Conservation (phyloP, 2,113 vertebrate species). For the Corythaixoides concolor region DNA sequence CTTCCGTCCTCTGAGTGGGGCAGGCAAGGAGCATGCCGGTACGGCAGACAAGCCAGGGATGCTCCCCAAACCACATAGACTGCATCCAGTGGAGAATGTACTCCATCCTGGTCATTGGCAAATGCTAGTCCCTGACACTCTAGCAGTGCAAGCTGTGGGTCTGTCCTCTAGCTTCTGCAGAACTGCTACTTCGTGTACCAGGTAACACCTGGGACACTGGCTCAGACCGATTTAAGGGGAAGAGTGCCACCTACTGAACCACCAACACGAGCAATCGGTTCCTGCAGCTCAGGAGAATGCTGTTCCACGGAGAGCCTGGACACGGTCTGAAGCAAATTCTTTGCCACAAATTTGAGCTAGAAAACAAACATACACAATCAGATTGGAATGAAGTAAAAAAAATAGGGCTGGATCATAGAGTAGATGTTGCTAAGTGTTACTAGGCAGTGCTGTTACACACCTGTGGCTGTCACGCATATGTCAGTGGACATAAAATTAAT, state of each 20-base stretch:
- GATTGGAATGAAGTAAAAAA: not conserved
- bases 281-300: not conserved
- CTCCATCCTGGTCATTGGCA: accelerated
- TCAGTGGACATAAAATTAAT: not conserved
- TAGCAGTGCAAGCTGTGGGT: not conserved
- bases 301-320: not conserved
- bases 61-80: too few species aligned
- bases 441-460: not conserved
- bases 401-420: not conserved
- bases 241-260: slow-evolving; percentile 64
- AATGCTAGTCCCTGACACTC: accelerated
- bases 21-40: accelerated
- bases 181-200: accelerated
- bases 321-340: not conserved
- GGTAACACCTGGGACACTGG: not conserved
- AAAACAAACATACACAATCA: not conserved
- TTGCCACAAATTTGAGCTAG: not conserved
- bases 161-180: not conserved
- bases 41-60: not conserved
- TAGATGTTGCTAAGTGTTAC: not conserved
- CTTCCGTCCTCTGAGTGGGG: not conserved
- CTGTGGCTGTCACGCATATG: not conserved
- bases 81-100: not conserved
- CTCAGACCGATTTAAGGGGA: not conserved
- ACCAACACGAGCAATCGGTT: not conserved